Base-by-base conservation (phyloP, 2,113 vertebrate genomes). In the Tenebrosternarchus preto region DNA sequence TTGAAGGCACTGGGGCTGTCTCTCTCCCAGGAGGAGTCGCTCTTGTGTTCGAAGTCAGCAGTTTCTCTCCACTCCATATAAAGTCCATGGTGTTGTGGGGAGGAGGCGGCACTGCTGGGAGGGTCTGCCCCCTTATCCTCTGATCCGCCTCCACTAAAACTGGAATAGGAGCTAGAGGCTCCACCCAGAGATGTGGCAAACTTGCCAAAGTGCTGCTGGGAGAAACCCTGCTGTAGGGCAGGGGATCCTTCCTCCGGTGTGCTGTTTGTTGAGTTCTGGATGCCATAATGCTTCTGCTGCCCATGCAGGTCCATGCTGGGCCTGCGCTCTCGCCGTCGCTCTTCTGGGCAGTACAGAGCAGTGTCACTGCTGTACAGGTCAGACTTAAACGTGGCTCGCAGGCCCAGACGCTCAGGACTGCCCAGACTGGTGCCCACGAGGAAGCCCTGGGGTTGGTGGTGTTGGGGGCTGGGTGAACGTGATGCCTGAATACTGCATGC, bases 351-450 rank as follows among this genome's bases (percentile, higher is more conserved):
- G 89, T 98, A 98, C 75, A 98, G 94, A 0, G 97, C 96, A 0
- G 96, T 95, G 91, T 99, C 97, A 0, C 98, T 98, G 88, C 96
- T 96, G 90, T 98, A 98, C 85, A 96, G 86, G 83, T 99, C 96
- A 0, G 93, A 93, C 86, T 98, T 98, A 88, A 95, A 97, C 29
- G 95, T 93, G 1, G 92, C 87, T 0, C 92, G 88, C 1, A 95
- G 90, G 50, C 93, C 91, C 0, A 92, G 89, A 66, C 95, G 95
- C 80, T 93, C 94, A 0, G 88, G 82, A 0, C 92, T 89, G 2
- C 92, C 94, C 59, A 89, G 86, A 75, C 80, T 73, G 1, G 82
- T 84, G 53, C 85, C 82, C 29, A 92, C 91, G 39, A 93, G 83
- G 60, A 93, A 89, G 75, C 93, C 92, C 56, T 93, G 92, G 19